Base-by-base conservation (phyloP, 2,888 invertebrate species). In the Lacanobia wlatinum region DNA sequence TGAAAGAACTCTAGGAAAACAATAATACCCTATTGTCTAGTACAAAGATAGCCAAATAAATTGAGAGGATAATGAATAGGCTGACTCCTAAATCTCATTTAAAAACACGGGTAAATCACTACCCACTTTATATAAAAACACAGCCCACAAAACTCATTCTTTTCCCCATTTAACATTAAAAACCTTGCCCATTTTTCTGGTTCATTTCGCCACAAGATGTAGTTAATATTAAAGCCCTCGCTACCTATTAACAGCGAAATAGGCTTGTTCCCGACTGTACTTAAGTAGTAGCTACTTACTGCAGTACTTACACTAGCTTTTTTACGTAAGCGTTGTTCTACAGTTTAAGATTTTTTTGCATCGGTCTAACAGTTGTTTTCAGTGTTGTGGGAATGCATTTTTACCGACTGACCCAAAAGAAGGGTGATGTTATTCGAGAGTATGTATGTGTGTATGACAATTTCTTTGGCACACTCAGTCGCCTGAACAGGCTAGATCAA, bases 171-270 rank as follows among this genome's bases (percentile, higher is more conserved):
- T 16, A 80, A 71, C 77, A 70, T 73, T 80, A 61, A 73, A 77
- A 50, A 23, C 48, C 38, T 62, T 66, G 34, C 60, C 63, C 23
- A 64, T 68, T 78, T 78, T 75, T 68, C 66, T 52, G 65, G 55
- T 83, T 80, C 83, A 85, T 83, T 84, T 75, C 55, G 58, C 66
- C 48, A 61, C 52, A 74, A 74, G 56, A 61, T 59, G 84, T 69
- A 64, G 64, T 84, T 80, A 84, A 82, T 86, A 78, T 80, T 84
- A 76, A 74, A 76, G 58, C 65, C n/a, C 69, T 56, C 67, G 70
- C 71, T 73, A 67, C 72, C 76, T 76, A 85, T 85, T 86, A 83
- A 74, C 74, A 61, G 14, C n/a, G 66, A 52, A 84, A 78, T 84
- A 84, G 87, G 85, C 85, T 78, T 70, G 78, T 80, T 69, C 60